Evolutionary conservation across 2,797 vertebrate genomes (phyloP), one percentile per base, ranked within the genome.

Genomic region (Eupleurogrammus muticus): DNA sequence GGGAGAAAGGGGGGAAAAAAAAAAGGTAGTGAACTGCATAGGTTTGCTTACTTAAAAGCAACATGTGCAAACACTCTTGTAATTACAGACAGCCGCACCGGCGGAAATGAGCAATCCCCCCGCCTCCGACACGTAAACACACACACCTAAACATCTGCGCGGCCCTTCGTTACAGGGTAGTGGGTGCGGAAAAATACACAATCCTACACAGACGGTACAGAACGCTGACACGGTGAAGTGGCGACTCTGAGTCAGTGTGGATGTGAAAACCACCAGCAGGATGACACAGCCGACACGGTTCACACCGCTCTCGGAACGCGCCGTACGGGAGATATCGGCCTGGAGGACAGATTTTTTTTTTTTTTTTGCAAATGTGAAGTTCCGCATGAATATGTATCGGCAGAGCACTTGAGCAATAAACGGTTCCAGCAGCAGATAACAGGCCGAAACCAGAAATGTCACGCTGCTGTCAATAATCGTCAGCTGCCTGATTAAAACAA

Each of bases 261-360:
- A 54, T 70, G 47, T 66, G 69, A 75, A 69, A 67, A 69, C 66
- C 47, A 65, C 20, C 69, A 42, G 57, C 24, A 3, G 50, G 70
- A 70, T 63, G 47, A 60, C 66, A 42, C 56, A 82, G 76, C 76
- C 80, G 78, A 79, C 67, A 66, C 51, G n/a, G 62, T 73, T 73
- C 55, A 58, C 76, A 61, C 67, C 61, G 62, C 54, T 60, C 56
- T 50, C 1, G 44, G 69, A 35, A 62, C 70, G 63, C 51, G 48
- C 21, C 3, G 56, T 46, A 52, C 20, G 35, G n/a, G 9, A 50
- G 34, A 28, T 21, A 28, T 56, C 38, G 46, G 53, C 9, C 36
- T 52, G 7, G 47, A 42, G 34, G 38, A 42, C 20, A 46, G 17
- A 35, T 73, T 59, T 65, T 3, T 28, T 28, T 58, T 8, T 56